Evolutionary conservation across 1,140 invertebrate species (phyloP).

Genomic region (Oreohelix idahoensis): DNA sequence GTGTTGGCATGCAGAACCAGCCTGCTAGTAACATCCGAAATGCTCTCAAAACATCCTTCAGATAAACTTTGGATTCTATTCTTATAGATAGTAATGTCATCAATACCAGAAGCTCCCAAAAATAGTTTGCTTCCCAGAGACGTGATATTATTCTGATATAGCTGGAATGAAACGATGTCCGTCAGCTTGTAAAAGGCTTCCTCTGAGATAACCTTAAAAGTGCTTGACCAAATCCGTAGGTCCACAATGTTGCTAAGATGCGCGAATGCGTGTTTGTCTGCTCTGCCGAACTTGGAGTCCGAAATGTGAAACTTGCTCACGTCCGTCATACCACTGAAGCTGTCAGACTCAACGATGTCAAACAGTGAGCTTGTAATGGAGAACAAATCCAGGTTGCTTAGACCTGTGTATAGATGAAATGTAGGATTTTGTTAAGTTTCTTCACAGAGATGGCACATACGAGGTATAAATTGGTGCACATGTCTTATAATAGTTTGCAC

Average conservation of each 20-base stretch:
- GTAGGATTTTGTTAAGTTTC: too few relatives aligned
- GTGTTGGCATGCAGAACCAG: not conserved
- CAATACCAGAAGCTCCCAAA: not conserved
- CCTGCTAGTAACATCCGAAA: not conserved
- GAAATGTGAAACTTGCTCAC: constrained; percentile 16
- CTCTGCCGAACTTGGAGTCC: constrained; percentile 23
- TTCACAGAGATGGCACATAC: too few relatives aligned
- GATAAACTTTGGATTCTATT: not conserved
- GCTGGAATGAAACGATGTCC: not conserved
- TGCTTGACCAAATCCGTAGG: not conserved
- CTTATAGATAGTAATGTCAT: not conserved
- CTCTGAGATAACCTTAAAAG: not conserved
- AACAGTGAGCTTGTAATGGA: constrained; percentile 17
- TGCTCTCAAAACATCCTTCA: not conserved
- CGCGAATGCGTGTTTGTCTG: constrained; percentile 23
- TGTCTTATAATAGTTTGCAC: too few relatives aligned
- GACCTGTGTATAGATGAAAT: constrained; percentile 4
- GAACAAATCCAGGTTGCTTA: constrained; percentile 13
- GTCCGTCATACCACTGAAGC: constrained; percentile 10
- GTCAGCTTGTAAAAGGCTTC: constrained; percentile 23
- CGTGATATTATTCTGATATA: constrained; percentile 20
- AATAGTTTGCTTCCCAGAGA: not conserved
- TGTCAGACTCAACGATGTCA: constrained; percentile 36
- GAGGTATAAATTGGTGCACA: too few relatives aligned
- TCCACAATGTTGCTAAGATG: not conserved